Base-by-base conservation (phyloP, 2,797 vertebrate genomes). In the Sebastiscus albofasciatus region DNA sequence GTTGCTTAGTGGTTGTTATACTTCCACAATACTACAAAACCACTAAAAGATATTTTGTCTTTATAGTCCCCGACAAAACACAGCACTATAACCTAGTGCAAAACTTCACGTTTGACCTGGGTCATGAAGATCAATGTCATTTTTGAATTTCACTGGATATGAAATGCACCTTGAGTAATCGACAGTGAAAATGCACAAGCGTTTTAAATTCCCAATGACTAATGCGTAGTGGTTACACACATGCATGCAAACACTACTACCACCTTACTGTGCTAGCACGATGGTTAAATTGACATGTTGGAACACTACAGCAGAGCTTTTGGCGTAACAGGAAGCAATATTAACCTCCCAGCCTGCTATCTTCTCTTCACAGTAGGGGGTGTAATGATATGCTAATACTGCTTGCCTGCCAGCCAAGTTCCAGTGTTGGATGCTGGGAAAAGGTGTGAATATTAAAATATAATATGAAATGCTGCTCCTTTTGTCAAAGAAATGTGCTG, bases 381-480 rank as follows among this genome's bases (percentile, higher is more conserved):
- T 80, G 75, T 84, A 80, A 90, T 87, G 72, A 85, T 87, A 86
- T 89, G 79, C 72, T 72, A 84, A 86, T 82, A 29, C 59, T 66
- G 46, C 60, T 24, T 74, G 68, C 72, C 81, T 79, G 54, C 46
- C 22, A 58, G 81, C 75, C 64, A 83, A n/a, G 62, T 84, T 75
- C 59, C 56, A 61, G 29, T 67, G 77, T 81, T 69, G 69, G 66
- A 64, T 86, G 49, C 33, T 64, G 64, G 29, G 60, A 72, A 73
- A 78, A 49, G 26, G 75, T 83, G 84, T 82, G 68, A 81, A 75
- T 82, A 74, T 80, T 69, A 75, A 84, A 86, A 75, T 33, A 59
- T 67, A 52, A 67, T 67, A 31, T 72, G 49, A 72, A 68, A 54
- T 34, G 67, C 62, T 55, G 70, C 33, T 79, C 16, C 31, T 67